Conservation (phyloP, 2,797 vertebrate species). For the Perodicticus potto region DNA sequence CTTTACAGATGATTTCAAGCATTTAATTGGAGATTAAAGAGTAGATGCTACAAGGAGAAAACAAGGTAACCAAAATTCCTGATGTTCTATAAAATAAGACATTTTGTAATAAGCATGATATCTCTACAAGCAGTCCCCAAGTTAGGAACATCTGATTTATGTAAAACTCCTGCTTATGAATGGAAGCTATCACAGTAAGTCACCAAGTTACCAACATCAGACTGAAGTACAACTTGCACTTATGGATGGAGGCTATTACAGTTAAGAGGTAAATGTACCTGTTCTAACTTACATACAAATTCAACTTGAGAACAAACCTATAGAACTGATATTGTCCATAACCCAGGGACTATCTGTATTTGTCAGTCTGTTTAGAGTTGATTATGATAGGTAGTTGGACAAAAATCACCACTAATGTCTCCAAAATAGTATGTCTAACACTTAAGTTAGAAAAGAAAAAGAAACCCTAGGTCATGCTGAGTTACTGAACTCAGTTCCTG, state of each 20-base stretch:
- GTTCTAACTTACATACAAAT: too few species aligned
- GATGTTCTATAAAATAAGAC: neutral
- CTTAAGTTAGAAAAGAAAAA: neutral
- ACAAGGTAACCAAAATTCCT: neutral
- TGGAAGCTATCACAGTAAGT: too few species aligned
- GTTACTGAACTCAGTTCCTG: neutral
- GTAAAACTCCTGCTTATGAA: too few species aligned
- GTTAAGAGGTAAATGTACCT: too few species aligned
- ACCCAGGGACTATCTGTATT: too few species aligned
- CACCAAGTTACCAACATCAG: too few species aligned
- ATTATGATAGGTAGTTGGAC: neutral
- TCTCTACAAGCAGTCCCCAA: too few species aligned
- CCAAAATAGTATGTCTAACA: neutral
- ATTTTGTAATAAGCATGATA: conserved; percentile 20
- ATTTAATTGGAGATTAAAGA: neutral
- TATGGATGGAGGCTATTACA: too few species aligned
- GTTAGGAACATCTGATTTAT: too few species aligned
- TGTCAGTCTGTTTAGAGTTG: neutral
- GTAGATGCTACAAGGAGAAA: neutral
- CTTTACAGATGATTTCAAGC: neutral
- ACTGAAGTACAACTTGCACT: too few species aligned
- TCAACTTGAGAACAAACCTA: too few species aligned
- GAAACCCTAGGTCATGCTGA: neutral
- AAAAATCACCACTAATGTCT: neutral
- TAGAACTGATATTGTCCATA: too few species aligned